Evolutionary conservation across 2,797 vertebrate species (phyloP), one percentile per base, ranked within the genome.

Genomic region (Malacoraja senta): DNA sequence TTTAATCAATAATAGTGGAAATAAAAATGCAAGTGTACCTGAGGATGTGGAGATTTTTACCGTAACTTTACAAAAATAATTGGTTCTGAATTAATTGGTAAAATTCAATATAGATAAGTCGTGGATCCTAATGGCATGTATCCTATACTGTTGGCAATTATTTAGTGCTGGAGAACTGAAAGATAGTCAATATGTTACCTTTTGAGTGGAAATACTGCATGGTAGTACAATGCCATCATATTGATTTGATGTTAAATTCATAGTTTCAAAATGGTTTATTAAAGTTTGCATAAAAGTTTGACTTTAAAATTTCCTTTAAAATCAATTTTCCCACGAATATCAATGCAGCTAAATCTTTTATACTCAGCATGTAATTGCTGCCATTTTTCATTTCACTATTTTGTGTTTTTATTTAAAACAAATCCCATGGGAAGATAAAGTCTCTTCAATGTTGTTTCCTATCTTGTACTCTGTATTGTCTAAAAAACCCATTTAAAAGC

Each of bases 371-470:
- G 63, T 88, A 35, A 68, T 68, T 35, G 84, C 63, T 86, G 58
- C 63, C 61, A 26, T 12, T 86, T 86, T 65, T 88, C 15, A 88
- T 88, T 88, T 88, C n/a, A 88, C 61, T 68, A 32, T 32, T 17
- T 65, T 88, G 61, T 88, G 84, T 8, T 19, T 88, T n/a, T 17
- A 88, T 2, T 88, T 8, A 68, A 88, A 68, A 88, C 84, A 68
- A 88, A 35, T 68, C 84, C 63, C 63, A 35, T 68, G 63, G n/a
- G 84, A 88, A 88, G 61, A 63, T 88, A 68, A 88, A 68, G n/a
- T 68, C 84, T 88, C 63, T 35, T 21, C 17, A 63, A 68, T 61
- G n/a, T 1, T 63, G n/a, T 88, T 88, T 35, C 63, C 84, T 32
- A 68, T 88, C 32, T 32, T 83, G 24, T 10, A 12, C 12, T 7